Evolutionary conservation across 2,888 invertebrate species (phyloP), one percentile per base, ranked within the genome.

Genomic region (Seira musarum): DNA sequence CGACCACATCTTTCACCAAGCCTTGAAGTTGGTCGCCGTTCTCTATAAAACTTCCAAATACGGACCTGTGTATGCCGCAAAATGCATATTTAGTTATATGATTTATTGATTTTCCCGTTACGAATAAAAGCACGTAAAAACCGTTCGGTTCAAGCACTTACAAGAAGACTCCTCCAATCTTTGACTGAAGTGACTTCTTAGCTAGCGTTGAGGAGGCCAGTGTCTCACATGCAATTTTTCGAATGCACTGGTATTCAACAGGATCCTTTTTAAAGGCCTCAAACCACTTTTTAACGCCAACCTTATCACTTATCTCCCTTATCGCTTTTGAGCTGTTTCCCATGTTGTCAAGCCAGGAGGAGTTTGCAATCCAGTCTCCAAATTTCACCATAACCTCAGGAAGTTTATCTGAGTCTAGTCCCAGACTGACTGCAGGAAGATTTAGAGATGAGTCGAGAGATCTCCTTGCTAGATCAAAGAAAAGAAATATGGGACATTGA

Each of bases 181-280:
- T 71, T 13, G 83, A 70, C 70, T 83, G 82, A 19, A 85, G 78
- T 8, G 84, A 85, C 15, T 76, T 76, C 10, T 80, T 79, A 3
- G 83, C 83, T 46, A 85, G 60, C 3, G 80, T 8, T 1, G 85
- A 85, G 8, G 74, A 35, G 17, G 83, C 85, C 10, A 86, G 53
- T 2, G 85, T 83, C 40, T 85, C 81, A 69, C 86, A 86, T 15
- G 84, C 83, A 13, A 84, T 60, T 72, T 85, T 85, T 35, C 85
- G 71, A 57, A 86, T 53, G 49, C 85, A 86, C 25, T 83, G 82
- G n/a, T 81, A 83, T 46, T 83, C 82, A 25, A 82, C 81, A 25
- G 86, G 84, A 60, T 86, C 86, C 66, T 84, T 85, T 67, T 84
- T 80, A 40, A 85, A 86, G 0, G 86, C 86, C 24, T 72, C 64